Percentiles rank a stretch among this genome's conserved stretches.
phyloP scores from a whole-genome alignment of 2,113 vertebrate genomes.

The Poeciliopsis retropinna region DNA sequence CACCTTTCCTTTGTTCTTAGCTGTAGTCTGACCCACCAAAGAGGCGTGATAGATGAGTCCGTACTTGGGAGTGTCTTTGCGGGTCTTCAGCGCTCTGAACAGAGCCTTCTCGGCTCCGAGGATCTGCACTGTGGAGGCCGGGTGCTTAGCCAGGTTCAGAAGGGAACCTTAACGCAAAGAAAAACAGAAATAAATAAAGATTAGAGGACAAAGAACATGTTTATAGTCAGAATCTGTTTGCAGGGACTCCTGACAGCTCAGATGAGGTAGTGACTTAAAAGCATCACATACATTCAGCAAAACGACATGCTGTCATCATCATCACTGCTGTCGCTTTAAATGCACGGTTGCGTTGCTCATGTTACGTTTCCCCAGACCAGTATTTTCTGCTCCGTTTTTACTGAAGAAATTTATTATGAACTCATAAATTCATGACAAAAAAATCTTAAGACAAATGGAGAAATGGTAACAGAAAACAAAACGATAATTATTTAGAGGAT shows the following conservation, averaged over 20 bases:
- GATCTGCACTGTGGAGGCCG: constrained; percentile 97
- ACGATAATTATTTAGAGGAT: no score
- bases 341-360: background rate
- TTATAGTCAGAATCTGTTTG: background rate
- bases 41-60: constrained; percentile 98
- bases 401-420: no score
- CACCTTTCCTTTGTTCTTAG: constrained; percentile 98
- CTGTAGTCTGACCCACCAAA: constrained; percentile 91
- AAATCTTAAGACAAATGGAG: no score
- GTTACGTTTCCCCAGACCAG: background rate
- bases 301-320: constrained; percentile 75
- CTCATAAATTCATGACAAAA: no score
- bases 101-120: constrained; percentile 97
- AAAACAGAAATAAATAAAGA: background rate
- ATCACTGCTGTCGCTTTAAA: constrained; percentile 78
- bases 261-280: constrained; percentile 96
- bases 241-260: constrained; percentile 64
- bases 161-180: constrained; percentile 84
- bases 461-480: no score
- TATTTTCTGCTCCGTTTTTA: no score
- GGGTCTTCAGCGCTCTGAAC: constrained; percentile 95
- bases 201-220: background rate
- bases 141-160: constrained; percentile 97
- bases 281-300: constrained; percentile 84
- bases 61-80: constrained; percentile 95